Conservation (phyloP, 2,113 vertebrate species). For the Bubalus kerabau region DNA sequence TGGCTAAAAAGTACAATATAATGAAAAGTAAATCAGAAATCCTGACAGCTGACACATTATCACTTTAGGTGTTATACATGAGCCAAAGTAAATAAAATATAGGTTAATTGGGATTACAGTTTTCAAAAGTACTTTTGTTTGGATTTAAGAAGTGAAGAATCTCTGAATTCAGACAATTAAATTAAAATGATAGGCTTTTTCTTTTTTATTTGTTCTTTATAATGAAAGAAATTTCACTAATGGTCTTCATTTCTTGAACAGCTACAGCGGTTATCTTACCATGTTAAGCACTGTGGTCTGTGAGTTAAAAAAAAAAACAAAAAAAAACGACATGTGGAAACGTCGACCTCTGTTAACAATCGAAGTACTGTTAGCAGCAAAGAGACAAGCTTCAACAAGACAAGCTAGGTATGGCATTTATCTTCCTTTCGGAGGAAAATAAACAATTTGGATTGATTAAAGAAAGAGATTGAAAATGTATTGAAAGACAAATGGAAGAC, state of each 20-base stretch:
- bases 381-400: constrained; percentile 22
- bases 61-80: background rate
- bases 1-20: background rate
- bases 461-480: constrained; percentile 9
- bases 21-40: constrained; percentile 2
- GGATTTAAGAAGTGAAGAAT: constrained; percentile 12
- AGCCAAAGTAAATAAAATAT: background rate
- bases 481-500: constrained; percentile 3
- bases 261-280: background rate
- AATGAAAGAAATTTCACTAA: constrained; percentile 48
- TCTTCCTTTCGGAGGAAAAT: constrained; percentile 24
- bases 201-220: background rate
- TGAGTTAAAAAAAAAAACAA: constrained; percentile 23
- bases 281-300: constrained; percentile 17
- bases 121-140: background rate
- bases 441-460: background rate
- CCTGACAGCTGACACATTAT: background rate
- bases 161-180: constrained; percentile 24
- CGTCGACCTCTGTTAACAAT: constrained; percentile 6
- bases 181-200: background rate
- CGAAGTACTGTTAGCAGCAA: background rate
- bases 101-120: background rate
- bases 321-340: constrained; percentile 32
- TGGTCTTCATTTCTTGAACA: constrained; percentile 39
- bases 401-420: background rate